Evolutionary conservation across 2,113 vertebrate species (phyloP).

Genomic region (Cacatua alba): DNA sequence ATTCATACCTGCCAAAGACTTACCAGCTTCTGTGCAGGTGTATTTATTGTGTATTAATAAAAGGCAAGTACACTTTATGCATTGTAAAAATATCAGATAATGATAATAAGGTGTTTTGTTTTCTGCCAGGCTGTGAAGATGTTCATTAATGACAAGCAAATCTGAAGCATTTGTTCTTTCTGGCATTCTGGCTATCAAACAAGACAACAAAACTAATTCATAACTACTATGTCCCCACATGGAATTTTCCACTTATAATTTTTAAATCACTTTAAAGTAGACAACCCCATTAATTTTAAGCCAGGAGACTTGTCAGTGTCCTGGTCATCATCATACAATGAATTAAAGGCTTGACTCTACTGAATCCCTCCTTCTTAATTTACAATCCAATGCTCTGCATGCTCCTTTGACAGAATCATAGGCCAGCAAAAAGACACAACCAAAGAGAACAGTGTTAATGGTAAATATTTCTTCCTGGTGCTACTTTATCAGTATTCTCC

Average conservation of each 20-base stretch:
- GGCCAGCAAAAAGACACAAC: not conserved
- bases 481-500: not conserved
- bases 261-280: not conserved
- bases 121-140: rapidly evolving
- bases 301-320: not conserved
- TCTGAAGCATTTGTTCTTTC: not conserved
- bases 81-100: not conserved
- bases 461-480: not conserved
- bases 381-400: rapidly evolving
- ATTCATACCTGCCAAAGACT: not conserved
- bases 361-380: not conserved
- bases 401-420: not conserved
- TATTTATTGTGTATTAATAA: not conserved
- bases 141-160: not conserved
- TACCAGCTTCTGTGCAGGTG: not conserved
- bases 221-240: not conserved
- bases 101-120: not conserved
- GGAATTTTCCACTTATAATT: not conserved
- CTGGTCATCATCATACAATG: rapidly evolving
- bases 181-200: not conserved
- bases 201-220: not conserved
- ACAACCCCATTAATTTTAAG: not conserved
- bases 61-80: not conserved
- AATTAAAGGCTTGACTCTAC: not conserved
- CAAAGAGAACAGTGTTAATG: not conserved